Base-by-base conservation (phyloP, 2,888 invertebrate species). In the Synanthedon formicaeformis region DNA sequence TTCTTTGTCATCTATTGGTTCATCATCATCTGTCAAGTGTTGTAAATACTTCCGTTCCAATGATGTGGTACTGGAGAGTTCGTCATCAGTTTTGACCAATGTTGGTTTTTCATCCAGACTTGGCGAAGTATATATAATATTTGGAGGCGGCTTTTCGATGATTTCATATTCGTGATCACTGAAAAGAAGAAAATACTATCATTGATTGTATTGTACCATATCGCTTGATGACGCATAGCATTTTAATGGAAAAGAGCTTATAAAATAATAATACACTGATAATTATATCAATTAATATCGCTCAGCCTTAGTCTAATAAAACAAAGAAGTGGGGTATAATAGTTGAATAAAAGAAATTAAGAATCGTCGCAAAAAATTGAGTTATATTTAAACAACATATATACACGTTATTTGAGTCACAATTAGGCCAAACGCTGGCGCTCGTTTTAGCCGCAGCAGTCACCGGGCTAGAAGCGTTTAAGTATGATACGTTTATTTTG, bases 81-180 rank as follows among this genome's bases (percentile, higher is more conserved):
- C 88, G 66, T 89, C 83, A 68, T 90, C 81, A 59, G 83, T 70
- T 76, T 83, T 80, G 48, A 70, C 65, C 67, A 78, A 70, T 52
- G 57, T 69, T 51, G 73, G 63, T 58, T 75, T 81, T 58, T 83
- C 81, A 53, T 88, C 85, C 57, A 75, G 63, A 64, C 73, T 76
- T 27, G 78, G 74, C 54, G 72, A 62, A 51, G 81, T 78, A 64
- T 77, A 84, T 60, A 76, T 65, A 60, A 81, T 79, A 85, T 78
- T 77, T 48, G 79, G 75, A 27, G 77, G 85, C 59, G 93, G 92
- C 66, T 92, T 92, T 74, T 93, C 94, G 78, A 96, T 93, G 65
- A 95, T 94, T 89, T 96, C 96, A 88, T 96, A 96, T 85, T 96
- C 95, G 91, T 96, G 96, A 90, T 96, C 96, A 90, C 96, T 96